A percentile compares a stretch with the other conserved stretches of the same genome.
Conservation (phyloP, 2,888 invertebrate genomes). For the Stenurella melanura region DNA sequence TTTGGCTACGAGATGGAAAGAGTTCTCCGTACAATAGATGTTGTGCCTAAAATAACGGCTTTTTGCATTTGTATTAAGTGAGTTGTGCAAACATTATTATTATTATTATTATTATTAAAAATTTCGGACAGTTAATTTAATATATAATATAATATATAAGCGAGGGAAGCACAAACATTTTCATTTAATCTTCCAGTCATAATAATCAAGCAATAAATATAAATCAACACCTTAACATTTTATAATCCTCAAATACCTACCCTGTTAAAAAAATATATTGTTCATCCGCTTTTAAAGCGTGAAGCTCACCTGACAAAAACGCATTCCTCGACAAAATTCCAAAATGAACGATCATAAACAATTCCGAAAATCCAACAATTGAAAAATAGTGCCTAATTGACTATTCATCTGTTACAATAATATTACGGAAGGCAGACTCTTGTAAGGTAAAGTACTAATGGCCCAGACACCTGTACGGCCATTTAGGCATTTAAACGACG, state of each 20-base stretch:
- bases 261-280: not conserved
- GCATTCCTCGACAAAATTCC: not conserved
- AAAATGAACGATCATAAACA: constrained; percentile 27
- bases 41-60: too few species aligned
- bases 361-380: constrained; percentile 34
- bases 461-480: constrained; percentile 66
- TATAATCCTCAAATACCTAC: not conserved
- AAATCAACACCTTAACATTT: not conserved
- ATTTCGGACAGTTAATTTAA: too few species aligned
- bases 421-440: constrained; percentile 57
- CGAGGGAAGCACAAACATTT: too few species aligned
- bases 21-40: too few species aligned
- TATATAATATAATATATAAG: too few species aligned
- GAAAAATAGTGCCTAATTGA: constrained; percentile 52
- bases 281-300: not conserved
- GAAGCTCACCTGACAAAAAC: not conserved
- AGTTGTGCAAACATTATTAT: too few species aligned
- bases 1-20: too few species aligned
- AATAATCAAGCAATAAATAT: too few species aligned
- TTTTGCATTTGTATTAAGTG: too few species aligned
- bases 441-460: constrained; percentile 60
- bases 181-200: too few species aligned
- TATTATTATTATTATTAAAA: too few species aligned
- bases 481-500: constrained; percentile 52
- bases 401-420: constrained; percentile 52